phyloP scores from a whole-genome alignment of 2,797 vertebrate genomes.

The Podarcis siculus region DNA sequence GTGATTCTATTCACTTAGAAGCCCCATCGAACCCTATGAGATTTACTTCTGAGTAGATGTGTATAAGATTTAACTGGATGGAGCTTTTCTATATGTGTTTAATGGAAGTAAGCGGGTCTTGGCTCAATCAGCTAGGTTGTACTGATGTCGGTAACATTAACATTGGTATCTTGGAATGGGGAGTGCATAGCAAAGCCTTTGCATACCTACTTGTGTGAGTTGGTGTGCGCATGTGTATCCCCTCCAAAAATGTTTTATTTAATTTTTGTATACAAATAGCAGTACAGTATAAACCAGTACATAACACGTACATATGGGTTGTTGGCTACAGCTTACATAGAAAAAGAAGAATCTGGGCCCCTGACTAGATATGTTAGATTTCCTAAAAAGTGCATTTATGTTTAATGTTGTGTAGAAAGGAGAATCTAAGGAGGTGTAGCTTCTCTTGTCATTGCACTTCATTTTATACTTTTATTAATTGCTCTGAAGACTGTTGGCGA shows the following conservation, averaged over 20 bases:
- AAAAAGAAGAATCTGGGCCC: not conserved
- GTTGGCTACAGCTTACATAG: not conserved
- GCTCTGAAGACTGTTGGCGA: too few species aligned
- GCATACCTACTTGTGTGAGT: conserved; percentile 11
- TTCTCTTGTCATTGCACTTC: not conserved
- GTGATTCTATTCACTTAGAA: not conserved
- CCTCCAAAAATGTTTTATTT: too few species aligned
- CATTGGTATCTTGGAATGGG: not conserved
- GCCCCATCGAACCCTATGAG: not conserved
- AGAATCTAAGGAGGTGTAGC: not conserved
- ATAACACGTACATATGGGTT: too few species aligned
- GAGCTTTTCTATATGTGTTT: not conserved
- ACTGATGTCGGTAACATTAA: fast-evolving
- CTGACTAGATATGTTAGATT: not conserved
- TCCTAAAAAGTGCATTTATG: not conserved
- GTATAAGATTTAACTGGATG: not conserved
- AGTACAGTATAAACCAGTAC: too few species aligned
- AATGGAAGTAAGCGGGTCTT: not conserved
- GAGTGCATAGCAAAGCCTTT: not conserved
- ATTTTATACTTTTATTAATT: not conserved
- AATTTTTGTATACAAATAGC: too few species aligned
- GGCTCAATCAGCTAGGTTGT: not conserved
- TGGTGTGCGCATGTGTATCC: too few species aligned
- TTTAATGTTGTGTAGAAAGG: not conserved
- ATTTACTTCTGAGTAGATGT: not conserved